Conservation (phyloP, 2,113 vertebrate genomes). For the Myrmecobius fasciatus region DNA sequence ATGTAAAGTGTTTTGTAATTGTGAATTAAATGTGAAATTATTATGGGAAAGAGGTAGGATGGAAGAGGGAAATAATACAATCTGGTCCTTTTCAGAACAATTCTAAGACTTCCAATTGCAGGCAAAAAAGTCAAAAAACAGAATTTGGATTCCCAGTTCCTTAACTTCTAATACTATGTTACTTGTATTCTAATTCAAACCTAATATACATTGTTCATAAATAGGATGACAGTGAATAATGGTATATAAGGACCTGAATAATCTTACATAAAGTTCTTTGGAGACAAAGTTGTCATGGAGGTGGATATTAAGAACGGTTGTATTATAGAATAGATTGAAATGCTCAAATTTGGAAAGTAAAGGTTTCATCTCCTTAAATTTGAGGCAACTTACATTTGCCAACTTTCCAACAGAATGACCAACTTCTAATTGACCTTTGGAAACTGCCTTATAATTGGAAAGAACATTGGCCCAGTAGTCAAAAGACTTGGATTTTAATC, state of each 20-base stretch:
- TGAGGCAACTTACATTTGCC: neutral
- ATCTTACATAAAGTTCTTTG: neutral
- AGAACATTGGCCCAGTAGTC: neutral
- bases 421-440: neutral
- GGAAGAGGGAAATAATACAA: neutral
- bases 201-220: neutral
- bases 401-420: neutral
- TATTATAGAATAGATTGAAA: neutral
- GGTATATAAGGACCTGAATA: neutral
- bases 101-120: neutral
- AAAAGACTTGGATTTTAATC: no score
- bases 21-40: neutral
- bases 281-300: neutral
- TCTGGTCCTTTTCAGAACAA: neutral
- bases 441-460: neutral
- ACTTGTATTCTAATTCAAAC: neutral
- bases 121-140: constrained; percentile 5
- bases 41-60: neutral
- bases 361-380: constrained; percentile 16
- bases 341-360: constrained; percentile 8
- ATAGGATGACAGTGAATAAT: neutral
- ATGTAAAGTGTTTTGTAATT: neutral
- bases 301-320: neutral
- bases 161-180: neutral
- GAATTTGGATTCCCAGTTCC: neutral